Evolutionary conservation across 2,113 vertebrate genomes (phyloP).

Genomic region (Proterorhinus semilunaris): DNA sequence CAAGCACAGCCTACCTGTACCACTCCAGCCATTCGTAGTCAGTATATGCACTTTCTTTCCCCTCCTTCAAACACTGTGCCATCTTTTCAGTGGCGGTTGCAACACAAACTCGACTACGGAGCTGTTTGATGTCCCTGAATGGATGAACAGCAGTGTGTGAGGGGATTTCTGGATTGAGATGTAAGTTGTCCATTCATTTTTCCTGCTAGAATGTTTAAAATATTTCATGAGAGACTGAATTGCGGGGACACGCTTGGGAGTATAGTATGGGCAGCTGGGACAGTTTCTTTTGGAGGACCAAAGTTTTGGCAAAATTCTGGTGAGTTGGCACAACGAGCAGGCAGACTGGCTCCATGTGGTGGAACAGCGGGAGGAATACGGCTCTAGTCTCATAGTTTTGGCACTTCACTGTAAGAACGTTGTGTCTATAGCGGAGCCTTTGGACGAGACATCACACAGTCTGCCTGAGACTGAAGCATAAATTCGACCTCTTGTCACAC

Average conservation of each 20-base stretch:
- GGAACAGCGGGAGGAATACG: not conserved
- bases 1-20: not conserved
- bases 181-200: no score
- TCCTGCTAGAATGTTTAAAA: no score
- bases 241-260: not conserved
- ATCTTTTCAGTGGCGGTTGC: no score
- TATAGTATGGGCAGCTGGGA: conserved; percentile 1
- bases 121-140: no score
- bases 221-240: not conserved
- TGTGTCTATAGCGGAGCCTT: not conserved
- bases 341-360: not conserved
- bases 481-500: no score
- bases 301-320: not conserved
- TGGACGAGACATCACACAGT: not conserved
- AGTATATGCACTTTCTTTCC: not conserved
- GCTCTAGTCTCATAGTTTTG: not conserved
- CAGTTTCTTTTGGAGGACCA: not conserved
- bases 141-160: no score
- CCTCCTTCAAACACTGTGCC: not conserved
- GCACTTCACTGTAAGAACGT: not conserved
- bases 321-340: not conserved
- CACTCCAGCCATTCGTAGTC: not conserved
- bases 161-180: no score
- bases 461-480: not conserved
- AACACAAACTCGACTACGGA: no score